Percentiles rank a stretch among this genome's conserved stretches.
Evolutionary conservation across 2,113 vertebrate genomes (phyloP).

Genomic region (Cheilinus undulatus): DNA sequence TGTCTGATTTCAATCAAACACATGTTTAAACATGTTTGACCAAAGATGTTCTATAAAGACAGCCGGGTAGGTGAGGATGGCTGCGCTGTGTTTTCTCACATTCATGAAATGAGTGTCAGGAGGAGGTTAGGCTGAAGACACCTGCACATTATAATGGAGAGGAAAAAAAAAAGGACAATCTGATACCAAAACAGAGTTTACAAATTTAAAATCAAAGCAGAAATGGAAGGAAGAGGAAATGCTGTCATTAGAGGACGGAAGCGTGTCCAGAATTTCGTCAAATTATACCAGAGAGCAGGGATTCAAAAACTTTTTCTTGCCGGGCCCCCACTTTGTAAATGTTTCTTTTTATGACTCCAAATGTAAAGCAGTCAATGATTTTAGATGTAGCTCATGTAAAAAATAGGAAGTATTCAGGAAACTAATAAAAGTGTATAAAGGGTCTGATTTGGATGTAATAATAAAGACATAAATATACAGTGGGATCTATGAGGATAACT

Average conservation of each 20-base stretch:
- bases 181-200: neutral
- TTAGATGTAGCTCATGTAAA: no score
- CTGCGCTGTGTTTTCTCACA: neutral
- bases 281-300: no score
- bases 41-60: constrained; percentile 31
- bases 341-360: no score
- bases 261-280: neutral
- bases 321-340: no score
- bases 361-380: no score
- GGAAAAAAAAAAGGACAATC: neutral
- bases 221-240: neutral
- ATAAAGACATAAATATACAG: no score
- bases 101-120: constrained; percentile 22
- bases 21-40: constrained; percentile 27
- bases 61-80: constrained; percentile 2
- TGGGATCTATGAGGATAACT: no score
- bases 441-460: no score
- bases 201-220: neutral
- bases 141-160: neutral
- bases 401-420: no score
- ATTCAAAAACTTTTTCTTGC: no score
- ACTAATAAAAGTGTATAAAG: no score
- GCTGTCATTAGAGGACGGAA: neutral
- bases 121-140: neutral
- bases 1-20: constrained; percentile 46